Base-by-base conservation (phyloP, 2,113 vertebrate genomes). In the Pandion haliaetus region DNA sequence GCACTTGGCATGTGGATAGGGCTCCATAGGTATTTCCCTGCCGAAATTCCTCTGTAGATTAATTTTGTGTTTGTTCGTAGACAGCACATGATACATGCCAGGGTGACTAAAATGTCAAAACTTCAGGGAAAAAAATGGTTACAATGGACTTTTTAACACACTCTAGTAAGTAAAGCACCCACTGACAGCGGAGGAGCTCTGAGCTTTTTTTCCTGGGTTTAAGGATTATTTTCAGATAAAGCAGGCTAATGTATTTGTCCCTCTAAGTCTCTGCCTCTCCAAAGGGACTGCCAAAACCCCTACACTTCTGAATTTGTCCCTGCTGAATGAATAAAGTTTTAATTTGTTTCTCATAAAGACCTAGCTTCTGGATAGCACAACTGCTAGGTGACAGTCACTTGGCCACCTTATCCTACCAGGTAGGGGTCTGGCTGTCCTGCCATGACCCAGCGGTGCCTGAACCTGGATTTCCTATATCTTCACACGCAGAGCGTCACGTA, bases 1-100 rank as follows among this genome's bases (percentile, higher is more conserved):
- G 18, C 7, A 36, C 7, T 52, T 47, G 29, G 24, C 6, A 44
- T 0, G 0, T 28, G 25, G 4, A 25, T 55, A 4, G 10, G 26
- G n/a, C 8, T 50, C 12, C 21, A 15, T 2, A 67, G 9, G 4
- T 47, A 59, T 78, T 82, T 70, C 4, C 84, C 21, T 70, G 11
- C 9, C 17, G 42, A 31, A 63, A 73, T 66, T 91, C 13, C 9
- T 65, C 21, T 44, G 2, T 47, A 32, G 16, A 54, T 31, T 67
- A 69, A 58, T 59, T 80, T 26, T 70, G 15, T 69, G 26, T 26
- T 73, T 80, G 20, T n/a, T 72, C 44, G 65, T 78, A 49, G 20
- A 25, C 1, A n/a, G 32, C 6, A 24, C 8, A 36, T 57, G 66
- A 62, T 66, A 59, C 4, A 19, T 69, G 7, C 5, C 6, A 26